Evolutionary conservation across 2,113 vertebrate genomes (phyloP), one percentile per base, ranked within the genome.

Genomic region (Neoarius graeffei): DNA sequence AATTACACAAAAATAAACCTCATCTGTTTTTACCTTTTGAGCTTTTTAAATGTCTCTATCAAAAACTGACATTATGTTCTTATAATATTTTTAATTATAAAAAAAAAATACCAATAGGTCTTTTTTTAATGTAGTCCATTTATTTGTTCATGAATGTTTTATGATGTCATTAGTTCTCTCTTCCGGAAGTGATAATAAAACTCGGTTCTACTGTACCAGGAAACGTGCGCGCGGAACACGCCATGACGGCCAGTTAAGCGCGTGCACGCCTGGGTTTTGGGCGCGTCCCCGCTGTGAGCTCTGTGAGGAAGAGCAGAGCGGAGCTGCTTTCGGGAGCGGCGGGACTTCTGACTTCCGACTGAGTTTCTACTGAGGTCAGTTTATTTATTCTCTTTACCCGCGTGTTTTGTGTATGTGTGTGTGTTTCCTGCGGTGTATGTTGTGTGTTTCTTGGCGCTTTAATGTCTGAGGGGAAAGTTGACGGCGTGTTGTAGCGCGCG

Each of bases 251-350:
- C 52, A 79, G 50, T 0, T 2, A 9, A n/a, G 80, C 80, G 56
- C 80, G 80, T 81, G 80, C 80, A 81, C 80, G 80, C 27, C 6
- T 27, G 27, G 6, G 56, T 60, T 80, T 60, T 42, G 80, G 80
- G 80, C 80, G 80, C 80, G 80, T 81, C 80, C 80, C 80, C 80
- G 80, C 56, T 19, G 80, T 30, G 27, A 81, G 50, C n/a, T n/a
- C 17, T 20, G 15, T 5, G 19, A 0, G 14, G 23, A 48, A 5
- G 3, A 76, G 73, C 23, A 0, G 3, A 13, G 15, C 11, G 17
- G 4, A 9, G 73, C 10, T 48, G 15, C 15, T 48, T 17, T 27
- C 25, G 25, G 76, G 25, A 79, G 54, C 17, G 17, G 20, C 56
- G 20, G 54, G 1, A 59, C 3, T 59, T 59, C 15, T 30, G 0